Conservation (phyloP, 2,888 invertebrate species). For the Tipula helvola region DNA sequence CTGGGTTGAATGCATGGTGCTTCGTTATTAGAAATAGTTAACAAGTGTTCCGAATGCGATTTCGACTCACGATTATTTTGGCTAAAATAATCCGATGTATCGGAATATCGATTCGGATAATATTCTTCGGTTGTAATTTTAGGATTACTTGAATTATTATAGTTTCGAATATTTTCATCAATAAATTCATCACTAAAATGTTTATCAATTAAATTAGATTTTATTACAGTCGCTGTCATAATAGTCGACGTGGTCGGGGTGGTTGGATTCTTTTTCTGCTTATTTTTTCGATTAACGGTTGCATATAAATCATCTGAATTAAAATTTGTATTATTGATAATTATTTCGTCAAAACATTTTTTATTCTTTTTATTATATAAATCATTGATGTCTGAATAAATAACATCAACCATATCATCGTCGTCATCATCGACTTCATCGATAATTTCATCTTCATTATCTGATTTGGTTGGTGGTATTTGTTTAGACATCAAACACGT, state of each 20-base stretch:
- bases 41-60: slow-evolving; percentile 15
- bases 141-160: slow-evolving; percentile 25
- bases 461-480: slow-evolving; percentile 15
- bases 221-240: neutral
- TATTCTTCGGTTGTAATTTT: slow-evolving; percentile 11
- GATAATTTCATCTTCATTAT: neutral
- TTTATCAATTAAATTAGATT: slow-evolving; percentile 23
- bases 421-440: slow-evolving; percentile 14
- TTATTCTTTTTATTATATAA: slow-evolving; percentile 28
- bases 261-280: slow-evolving; percentile 24
- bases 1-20: slow-evolving; percentile 15
- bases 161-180: slow-evolving; percentile 32
- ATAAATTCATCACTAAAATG: slow-evolving; percentile 36
- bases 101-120: slow-evolving; percentile 11
- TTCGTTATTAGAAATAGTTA: slow-evolving; percentile 8
- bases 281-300: slow-evolving; percentile 35
- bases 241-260: neutral
- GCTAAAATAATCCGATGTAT: slow-evolving; percentile 12
- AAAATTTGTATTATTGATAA: slow-evolving; percentile 18
- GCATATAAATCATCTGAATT: slow-evolving; percentile 35
- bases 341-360: slow-evolving; percentile 15
- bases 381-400: slow-evolving; percentile 36
- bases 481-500: slow-evolving; percentile 38
- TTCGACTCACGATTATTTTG: slow-evolving; percentile 12
- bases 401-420: slow-evolving; percentile 29